Percentiles rank a stretch among this genome's conserved stretches.
Evolutionary conservation across 2,113 vertebrate genomes (phyloP).

Genomic region (Plecturocebus donacophilus): DNA sequence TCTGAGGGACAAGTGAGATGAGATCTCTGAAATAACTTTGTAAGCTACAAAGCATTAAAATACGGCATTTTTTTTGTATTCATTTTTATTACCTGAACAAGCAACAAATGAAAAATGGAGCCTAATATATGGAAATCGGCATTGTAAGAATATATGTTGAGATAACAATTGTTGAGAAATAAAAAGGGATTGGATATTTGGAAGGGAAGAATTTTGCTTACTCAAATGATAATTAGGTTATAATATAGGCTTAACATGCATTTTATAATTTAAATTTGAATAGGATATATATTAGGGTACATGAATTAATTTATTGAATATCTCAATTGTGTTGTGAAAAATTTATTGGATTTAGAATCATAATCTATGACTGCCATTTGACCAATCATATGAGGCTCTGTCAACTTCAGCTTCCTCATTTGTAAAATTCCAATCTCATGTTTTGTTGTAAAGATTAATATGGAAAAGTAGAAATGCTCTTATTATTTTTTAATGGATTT

Average conservation of each 20-base stretch:
- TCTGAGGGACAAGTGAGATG: neutral
- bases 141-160: neutral
- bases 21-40: neutral
- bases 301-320: neutral
- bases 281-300: neutral
- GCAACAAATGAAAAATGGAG: slow-evolving; percentile 3
- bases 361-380: neutral
- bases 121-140: neutral
- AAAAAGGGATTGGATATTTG: neutral
- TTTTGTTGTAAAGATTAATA: neutral
- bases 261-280: slow-evolving; percentile 39
- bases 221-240: neutral
- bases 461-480: neutral
- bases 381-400: neutral
- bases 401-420: neutral
- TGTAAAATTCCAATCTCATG: neutral
- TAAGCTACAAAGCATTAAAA: neutral
- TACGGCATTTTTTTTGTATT: neutral
- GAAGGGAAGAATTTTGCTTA: neutral
- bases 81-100: neutral
- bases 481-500: neutral
- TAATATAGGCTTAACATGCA: neutral
- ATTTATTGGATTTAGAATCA: neutral
- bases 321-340: slow-evolving; percentile 38
- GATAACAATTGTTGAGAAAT: neutral